These are phyloP conservation scores for Euplexia lucipara DNA, from an alignment of 2,888 invertebrate genomes.

Conservation along the genomic window DNA sequence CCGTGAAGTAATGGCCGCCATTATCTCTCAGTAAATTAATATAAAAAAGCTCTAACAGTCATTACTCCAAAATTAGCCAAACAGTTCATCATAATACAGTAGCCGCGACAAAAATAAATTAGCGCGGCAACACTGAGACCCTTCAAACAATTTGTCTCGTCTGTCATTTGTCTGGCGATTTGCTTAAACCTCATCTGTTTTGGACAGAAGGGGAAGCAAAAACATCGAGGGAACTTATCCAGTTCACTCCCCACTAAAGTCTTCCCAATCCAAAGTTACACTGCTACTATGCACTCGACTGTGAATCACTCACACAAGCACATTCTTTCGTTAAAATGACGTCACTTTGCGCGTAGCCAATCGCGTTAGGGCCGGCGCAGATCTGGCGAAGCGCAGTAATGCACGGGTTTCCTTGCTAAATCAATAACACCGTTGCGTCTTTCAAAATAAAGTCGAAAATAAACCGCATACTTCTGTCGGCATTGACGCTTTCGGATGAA, in stretches of 20 bases:
- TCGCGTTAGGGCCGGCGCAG: too few relatives aligned
- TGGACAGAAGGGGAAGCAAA: constrained; percentile 77
- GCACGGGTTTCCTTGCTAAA: too few relatives aligned
- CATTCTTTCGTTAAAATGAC: background rate
- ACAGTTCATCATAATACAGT: constrained; percentile 50
- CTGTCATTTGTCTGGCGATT: constrained; percentile 83
- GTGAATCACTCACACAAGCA: constrained; percentile 34
- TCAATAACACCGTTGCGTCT: too few relatives aligned
- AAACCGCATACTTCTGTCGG: too few relatives aligned
- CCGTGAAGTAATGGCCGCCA: constrained; percentile 21
- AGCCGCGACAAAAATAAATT: constrained; percentile 66
- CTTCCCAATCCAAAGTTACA: constrained; percentile 36
- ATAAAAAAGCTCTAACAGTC: constrained; percentile 38
- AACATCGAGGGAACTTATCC: constrained; percentile 63
- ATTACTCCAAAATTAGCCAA: constrained; percentile 44
- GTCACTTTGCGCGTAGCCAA: constrained; percentile 29
- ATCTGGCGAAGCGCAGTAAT: too few relatives aligned
- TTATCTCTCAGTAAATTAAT: constrained; percentile 36
- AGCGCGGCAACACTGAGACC: constrained; percentile 72
- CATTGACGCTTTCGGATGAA: too few relatives aligned
- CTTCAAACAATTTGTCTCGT: constrained; percentile 80
- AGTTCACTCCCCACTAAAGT: constrained; percentile 59
- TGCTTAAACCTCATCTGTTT: constrained; percentile 80
- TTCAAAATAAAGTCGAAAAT: too few relatives aligned
- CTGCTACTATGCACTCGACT: constrained; percentile 6